phyloP scores from a whole-genome alignment of 2,888 invertebrate species.

The Sphinx pinastri region DNA sequence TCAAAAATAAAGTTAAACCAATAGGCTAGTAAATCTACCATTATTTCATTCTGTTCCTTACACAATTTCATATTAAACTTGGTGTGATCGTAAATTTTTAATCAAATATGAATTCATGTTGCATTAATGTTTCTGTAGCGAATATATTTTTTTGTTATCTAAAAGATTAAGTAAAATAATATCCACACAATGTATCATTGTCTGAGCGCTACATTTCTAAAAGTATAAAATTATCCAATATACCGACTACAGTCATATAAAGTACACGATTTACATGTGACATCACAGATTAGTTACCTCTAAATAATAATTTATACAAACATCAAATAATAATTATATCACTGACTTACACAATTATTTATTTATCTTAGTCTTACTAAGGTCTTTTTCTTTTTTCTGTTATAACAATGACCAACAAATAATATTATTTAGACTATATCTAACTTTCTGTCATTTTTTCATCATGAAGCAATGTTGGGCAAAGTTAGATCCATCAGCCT shows the following conservation, averaged over 20 bases:
- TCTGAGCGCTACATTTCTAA: not conserved
- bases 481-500: constrained; percentile 20
- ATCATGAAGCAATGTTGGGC: constrained; percentile 4
- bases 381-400: constrained; percentile 14
- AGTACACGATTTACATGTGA: constrained; percentile 27
- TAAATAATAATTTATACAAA: constrained; percentile 18
- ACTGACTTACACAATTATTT: not conserved
- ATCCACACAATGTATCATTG: not conserved
- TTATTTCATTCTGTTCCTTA: no score
- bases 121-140: no score
- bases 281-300: constrained; percentile 36
- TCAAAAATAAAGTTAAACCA: no score
- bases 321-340: constrained; percentile 13
- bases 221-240: constrained; percentile 3
- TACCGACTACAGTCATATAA: constrained; percentile 23
- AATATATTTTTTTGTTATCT: no score
- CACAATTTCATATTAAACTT: no score
- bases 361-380: constrained; percentile 17
- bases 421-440: not conserved
- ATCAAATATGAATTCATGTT: no score
- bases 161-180: not conserved
- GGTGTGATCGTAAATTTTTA: no score
- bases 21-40: no score
- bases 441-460: not conserved
- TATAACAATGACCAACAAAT: constrained; percentile 6